Conservation (phyloP, 2,113 vertebrate genomes). For the Thermophis baileyi region DNA sequence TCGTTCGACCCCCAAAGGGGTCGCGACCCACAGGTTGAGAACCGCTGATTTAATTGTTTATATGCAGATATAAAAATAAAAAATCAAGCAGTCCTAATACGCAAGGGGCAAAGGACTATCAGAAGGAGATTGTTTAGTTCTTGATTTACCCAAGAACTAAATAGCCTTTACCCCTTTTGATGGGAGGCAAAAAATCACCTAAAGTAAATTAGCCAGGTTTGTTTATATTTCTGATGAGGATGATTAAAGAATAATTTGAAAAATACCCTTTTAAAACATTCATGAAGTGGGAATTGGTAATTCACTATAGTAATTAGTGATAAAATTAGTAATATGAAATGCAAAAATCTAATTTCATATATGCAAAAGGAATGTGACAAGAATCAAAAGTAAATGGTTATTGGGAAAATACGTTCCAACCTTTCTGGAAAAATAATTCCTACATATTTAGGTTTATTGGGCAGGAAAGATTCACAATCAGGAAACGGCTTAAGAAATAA, state of each 20-base stretch:
- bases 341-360: neutral
- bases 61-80: rapidly evolving
- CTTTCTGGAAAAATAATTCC: neutral
- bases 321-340: neutral
- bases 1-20: too few species aligned
- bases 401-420: neutral
- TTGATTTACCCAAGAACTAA: neutral
- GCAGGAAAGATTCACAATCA: neutral
- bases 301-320: neutral
- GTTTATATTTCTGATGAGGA: neutral
- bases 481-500: neutral
- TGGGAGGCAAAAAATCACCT: neutral
- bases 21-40: too few species aligned
- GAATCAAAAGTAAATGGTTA: neutral
- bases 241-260: neutral
- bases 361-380: neutral
- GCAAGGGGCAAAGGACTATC: neutral
- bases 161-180: neutral
- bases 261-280: neutral
- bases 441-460: neutral
- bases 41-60: neutral
- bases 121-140: neutral
- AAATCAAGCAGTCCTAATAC: neutral
- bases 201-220: neutral
- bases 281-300: neutral